Base-by-base conservation (phyloP, 1,140 invertebrate species). In the Mycetomoellerius zeteki region DNA sequence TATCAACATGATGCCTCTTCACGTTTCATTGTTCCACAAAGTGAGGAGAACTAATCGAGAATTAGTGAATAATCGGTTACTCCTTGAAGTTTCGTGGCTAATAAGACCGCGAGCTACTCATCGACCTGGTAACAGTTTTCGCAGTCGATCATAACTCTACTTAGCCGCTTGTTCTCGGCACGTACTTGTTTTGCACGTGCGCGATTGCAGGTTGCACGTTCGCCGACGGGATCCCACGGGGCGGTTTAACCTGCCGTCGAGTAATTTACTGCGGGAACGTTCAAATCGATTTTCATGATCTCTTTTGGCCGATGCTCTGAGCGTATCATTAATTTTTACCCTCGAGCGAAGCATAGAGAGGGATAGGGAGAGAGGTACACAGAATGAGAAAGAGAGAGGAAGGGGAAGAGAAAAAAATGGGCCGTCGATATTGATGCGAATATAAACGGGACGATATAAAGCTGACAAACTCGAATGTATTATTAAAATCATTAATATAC, bases 241-340 rank as follows among this genome's bases (percentile, higher is more conserved):
- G 69, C 54, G 69, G 37, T 84, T 84, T 84, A 75, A 75, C 80
- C 80, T 75, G 54, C 80, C 80, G 80, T 84, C 80, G 69, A 50
- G 80, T 84, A 84, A 84, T 84, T 84, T 84, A 84, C 80, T 71
- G 43, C 69, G 27, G 69, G 54, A 75, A 84, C 80, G 69, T 47
- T 60, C 54, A 50, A 75, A 84, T 84, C 80, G 80, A 84, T 84
- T 75, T 84, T 84, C 80, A 84, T 75, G 80, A 84, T 84, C 80
- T 84, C 80, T 84, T 84, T 84, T 84, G 54, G 52, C 14, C 54
- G 80, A 84, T 73, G 80, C 69, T 60, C 54, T 12, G 69, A 75
- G 80, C 80, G 80, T 47, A 85, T 76, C 82, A 85, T 85, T 85
- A 85, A 85, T 85, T 77, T 85, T 71, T 84, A 84, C 78, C 82